These are phyloP conservation scores for Cynopterus sphinx DNA, from an alignment of 2,797 vertebrate genomes.

Conservation along the genomic window DNA sequence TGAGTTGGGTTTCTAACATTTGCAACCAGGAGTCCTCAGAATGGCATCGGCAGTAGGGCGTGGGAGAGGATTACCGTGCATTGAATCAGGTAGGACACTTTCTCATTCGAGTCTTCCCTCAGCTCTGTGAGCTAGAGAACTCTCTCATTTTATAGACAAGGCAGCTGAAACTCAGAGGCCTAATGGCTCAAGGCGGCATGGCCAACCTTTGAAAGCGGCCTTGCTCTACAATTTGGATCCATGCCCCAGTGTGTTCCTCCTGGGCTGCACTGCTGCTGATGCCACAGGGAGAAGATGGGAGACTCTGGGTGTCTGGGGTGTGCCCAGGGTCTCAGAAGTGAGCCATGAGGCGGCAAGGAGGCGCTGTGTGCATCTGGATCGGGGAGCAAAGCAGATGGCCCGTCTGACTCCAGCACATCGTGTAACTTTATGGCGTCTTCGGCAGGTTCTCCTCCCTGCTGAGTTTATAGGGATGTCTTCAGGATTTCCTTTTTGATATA, in stretches of 20 bases:
- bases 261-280: not conserved
- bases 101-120: not conserved
- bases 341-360: conserved; percentile 44
- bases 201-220: not conserved
- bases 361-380: conserved; percentile 78
- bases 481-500: conserved; percentile 86
- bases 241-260: fast-evolving
- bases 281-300: not conserved
- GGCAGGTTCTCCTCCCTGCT: conserved; percentile 85
- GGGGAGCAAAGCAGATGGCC: conserved; percentile 82
- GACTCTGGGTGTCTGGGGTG: not conserved
- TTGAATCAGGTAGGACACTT: not conserved
- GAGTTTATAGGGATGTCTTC: conserved; percentile 85
- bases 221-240: not conserved
- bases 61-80: fast-evolving
- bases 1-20: not conserved
- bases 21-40: not conserved
- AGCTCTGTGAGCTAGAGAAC: not conserved
- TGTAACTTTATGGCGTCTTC: conserved; percentile 82
- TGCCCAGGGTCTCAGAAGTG: conserved; percentile 52
- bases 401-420: conserved; percentile 75
- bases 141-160: not conserved
- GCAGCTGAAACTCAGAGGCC: not conserved
- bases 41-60: not conserved
- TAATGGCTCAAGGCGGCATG: fast-evolving